These are phyloP conservation scores for Tenthredo amoena DNA, from an alignment of 2,888 invertebrate species.

Conservation along the genomic window DNA sequence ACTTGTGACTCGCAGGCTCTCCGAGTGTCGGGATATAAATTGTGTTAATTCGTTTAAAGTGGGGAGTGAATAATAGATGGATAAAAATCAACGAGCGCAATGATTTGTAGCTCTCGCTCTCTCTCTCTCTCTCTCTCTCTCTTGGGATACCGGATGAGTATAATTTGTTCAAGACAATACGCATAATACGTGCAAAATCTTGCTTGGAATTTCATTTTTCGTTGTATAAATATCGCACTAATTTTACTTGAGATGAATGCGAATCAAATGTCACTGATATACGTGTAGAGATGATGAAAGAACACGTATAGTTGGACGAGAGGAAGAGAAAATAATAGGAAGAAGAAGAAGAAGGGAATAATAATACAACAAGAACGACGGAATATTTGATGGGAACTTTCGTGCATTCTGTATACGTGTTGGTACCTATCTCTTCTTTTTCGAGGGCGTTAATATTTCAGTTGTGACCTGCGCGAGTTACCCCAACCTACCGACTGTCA, in stretches of 20 bases:
- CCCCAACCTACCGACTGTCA: background rate
- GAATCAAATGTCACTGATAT: background rate
- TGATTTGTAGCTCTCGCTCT: slow-evolving; percentile 7
- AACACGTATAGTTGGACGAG: background rate
- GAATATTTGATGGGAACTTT: slow-evolving; percentile 37
- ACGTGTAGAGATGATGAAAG: background rate
- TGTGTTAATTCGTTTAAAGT: slow-evolving; percentile 36
- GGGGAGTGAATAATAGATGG: slow-evolving; percentile 30
- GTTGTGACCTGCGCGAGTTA: background rate
- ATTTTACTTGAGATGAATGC: background rate
- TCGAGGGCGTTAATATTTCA: slow-evolving; percentile 32
- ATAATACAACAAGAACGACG: slow-evolving; percentile 19
- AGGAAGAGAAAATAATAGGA: background rate
- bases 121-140: background rate
- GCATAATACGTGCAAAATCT: background rate
- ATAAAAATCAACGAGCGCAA: slow-evolving; percentile 29
- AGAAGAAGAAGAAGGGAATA: background rate
- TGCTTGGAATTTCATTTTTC: background rate
- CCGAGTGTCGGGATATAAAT: slow-evolving; percentile 32
- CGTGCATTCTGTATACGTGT: slow-evolving; percentile 26
- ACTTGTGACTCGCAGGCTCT: slow-evolving; percentile 23
- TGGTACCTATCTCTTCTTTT: background rate
- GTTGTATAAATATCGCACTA: background rate
- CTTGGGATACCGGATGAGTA: background rate
- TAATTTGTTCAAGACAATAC: background rate